These are phyloP conservation scores for Formicarius rufipectus DNA, from an alignment of 2,113 vertebrate species.

Conservation along the genomic window DNA sequence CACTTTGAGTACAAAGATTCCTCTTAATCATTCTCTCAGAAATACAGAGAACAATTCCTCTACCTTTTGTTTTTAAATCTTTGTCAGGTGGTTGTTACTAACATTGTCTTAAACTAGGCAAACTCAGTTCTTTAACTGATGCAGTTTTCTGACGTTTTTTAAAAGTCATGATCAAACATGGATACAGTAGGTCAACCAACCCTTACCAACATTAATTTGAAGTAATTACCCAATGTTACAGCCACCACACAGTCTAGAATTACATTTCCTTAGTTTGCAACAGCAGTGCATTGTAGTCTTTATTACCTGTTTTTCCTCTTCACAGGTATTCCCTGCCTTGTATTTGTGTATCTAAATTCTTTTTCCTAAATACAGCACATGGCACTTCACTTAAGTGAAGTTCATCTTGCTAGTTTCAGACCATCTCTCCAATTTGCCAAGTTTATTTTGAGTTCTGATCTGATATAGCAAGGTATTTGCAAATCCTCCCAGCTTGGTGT, in stretches of 20 bases:
- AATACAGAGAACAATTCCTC: not conserved
- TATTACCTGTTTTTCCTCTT: not conserved
- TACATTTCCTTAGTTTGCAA: not conserved
- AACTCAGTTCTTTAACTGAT: not conserved
- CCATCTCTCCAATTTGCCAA: not conserved
- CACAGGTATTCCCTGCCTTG: not conserved
- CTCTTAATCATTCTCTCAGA: not conserved
- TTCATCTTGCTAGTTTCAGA: conserved; percentile 4
- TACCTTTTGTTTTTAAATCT: not conserved
- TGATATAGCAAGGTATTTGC: not conserved
- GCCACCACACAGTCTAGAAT: not conserved
- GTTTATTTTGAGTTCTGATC: conserved; percentile 43
- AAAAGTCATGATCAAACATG: not conserved
- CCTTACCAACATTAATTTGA: not conserved
- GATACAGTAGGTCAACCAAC: not conserved
- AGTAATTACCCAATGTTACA: not conserved
- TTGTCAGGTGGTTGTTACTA: not conserved
- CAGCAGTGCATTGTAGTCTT: not conserved
- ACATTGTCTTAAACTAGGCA: not conserved
- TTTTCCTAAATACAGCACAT: not conserved
- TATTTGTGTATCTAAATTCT: not conserved
- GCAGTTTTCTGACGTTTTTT: not conserved
- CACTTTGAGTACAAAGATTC: not conserved
- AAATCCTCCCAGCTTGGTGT: not conserved
- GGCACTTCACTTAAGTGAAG: not conserved